Evolutionary conservation across 2,113 vertebrate genomes (phyloP).

Genomic region (Psilopogon haemacephalus): DNA sequence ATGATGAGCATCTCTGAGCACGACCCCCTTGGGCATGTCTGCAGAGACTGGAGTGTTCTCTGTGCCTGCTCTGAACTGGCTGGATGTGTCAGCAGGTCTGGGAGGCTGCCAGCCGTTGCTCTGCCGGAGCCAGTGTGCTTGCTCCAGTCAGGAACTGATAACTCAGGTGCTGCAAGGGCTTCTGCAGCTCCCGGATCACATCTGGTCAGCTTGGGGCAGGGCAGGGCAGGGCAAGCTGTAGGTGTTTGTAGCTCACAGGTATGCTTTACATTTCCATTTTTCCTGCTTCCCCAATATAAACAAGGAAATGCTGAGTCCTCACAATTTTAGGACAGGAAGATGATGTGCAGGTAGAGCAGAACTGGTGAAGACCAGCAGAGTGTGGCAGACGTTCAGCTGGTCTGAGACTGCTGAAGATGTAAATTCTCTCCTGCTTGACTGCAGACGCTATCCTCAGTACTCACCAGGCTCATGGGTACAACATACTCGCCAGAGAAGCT

Average conservation of each 20-base stretch:
- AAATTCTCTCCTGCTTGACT: neutral
- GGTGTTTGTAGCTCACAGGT: constrained; percentile 2
- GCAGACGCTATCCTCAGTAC: neutral
- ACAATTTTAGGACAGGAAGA: neutral
- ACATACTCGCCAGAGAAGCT: fast-evolving
- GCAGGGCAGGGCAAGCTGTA: neutral
- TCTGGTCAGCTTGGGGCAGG: constrained; percentile 34
- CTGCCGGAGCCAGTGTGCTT: neutral
- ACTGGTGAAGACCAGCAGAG: neutral
- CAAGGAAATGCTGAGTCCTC: neutral
- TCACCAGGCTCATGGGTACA: neutral
- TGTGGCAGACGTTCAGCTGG: fast-evolving
- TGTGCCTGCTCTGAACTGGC: neutral
- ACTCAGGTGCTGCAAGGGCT: neutral
- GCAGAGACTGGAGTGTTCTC: neutral
- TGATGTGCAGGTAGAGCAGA: fast-evolving
- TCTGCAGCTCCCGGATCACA: neutral
- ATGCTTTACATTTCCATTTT: neutral
- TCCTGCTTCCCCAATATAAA: neutral
- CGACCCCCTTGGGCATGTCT: neutral
- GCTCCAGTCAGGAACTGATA: neutral
- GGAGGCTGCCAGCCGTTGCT: neutral
- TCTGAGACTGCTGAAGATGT: neutral
- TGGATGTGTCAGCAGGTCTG: neutral
- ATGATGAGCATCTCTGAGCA: neutral